Base-by-base conservation (phyloP, 2,888 invertebrate species). In the Rotaria socialis region DNA sequence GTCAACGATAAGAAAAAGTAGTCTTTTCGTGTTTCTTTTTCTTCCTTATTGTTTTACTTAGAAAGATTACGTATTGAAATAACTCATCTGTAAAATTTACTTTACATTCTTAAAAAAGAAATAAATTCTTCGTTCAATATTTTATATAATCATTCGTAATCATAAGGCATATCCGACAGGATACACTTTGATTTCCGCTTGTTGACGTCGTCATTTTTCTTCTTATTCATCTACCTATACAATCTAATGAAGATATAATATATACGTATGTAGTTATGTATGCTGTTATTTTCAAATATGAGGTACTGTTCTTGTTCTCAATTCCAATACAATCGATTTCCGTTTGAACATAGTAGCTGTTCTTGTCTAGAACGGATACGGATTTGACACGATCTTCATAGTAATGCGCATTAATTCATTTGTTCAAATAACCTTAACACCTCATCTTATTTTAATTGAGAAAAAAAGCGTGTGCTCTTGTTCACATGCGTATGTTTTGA, bases 171-270 rank as follows among this genome's bases (percentile, higher is more conserved):
- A 67, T 67, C 67, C 67, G 67, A 67, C 67, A 67, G 67, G 67
- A 67, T 67, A 67, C 67, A 67, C 67, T 67, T 67, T 67, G 67
- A 67, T 67, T 67, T 67, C 67, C 67, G 67, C 35, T 67, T 67
- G 67, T 67, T 67, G 67, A 67, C 35, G 67, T 67, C 16, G 35
- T 19, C 67, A 67, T 67, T 67, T 35, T 27, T 67, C 16, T 67
- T 35, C 7, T 41, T 60, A n/a, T 60, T 60, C 27, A 16, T 67
- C 19, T 41, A 35, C 67, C 41, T 67, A 67, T 27, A 67, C 35
- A 27, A 67, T 14, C 27, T 35, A 67, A 67, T 67, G 67, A 67
- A 67, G 35, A 16, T 67, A 35, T 67, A 56, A 56, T 24, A 56
- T 56, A 56, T 56, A 35, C 35, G 35, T 35, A 35, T 35, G 2